Evolutionary conservation across 2,888 invertebrate species (phyloP), one percentile per base, ranked within the genome.

Genomic region (Didymodactylos carnosus): DNA sequence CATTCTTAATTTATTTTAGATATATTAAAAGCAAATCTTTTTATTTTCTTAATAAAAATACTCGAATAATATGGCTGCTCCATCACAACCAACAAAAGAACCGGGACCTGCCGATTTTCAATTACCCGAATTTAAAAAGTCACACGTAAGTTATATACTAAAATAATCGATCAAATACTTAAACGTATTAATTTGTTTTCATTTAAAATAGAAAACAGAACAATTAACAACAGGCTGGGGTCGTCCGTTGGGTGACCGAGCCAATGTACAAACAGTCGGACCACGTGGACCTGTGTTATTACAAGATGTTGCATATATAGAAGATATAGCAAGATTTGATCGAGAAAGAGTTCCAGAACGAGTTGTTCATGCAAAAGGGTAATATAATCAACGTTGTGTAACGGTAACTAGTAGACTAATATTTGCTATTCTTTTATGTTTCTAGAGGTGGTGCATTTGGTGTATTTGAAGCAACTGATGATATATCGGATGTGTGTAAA

Each of bases 281-380:
- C 88, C 89, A 16, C 86, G 88, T 75, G 94, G 95, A 39, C 95
- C 94, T 0, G 84, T 90, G 51, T 86, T 95, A 1, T 83, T 94
- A 14, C 91, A 94, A 84, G 95, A 95, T 85, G 87, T 88, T 74
- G 87, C 88, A 76, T 86, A 82, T 77, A 79, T 84, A 75, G 86
- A 86, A 79, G 86, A 86, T 78, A 84, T 86, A 84, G 84, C 85
- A 8, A 86, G 92, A 79, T 94, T 94, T 81, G 89, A 89, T 82
- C 86, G 93, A 46, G 95, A 97, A 82, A 88, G 94, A 74, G 94
- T 95, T 79, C 94, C 95, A 0, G 94, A 95, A 82, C 88, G 95
- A 78, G 94, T 94, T 1, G 94, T 93, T 2, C 94, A 94, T 83
- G 94, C 95, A 1, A 95, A 95, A 83, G 95, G 76, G 62, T 62